phyloP scores from a whole-genome alignment of 1,140 invertebrate species.

The Drusus annulatus region DNA sequence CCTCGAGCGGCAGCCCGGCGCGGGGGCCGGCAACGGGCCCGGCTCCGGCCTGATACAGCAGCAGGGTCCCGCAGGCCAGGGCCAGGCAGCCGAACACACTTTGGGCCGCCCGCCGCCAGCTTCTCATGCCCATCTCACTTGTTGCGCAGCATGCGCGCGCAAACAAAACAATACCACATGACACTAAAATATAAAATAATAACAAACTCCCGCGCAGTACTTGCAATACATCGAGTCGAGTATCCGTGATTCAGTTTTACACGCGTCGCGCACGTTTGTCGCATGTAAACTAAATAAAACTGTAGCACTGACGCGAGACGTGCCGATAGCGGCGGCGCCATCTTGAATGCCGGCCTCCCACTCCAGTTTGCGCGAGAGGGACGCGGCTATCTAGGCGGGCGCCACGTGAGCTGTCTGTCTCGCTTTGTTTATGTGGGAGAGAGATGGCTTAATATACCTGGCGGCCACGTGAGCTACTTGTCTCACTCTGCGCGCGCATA shows the following conservation, averaged over 20 bases:
- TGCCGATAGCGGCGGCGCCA: constrained; percentile 37
- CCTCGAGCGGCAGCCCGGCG: background rate
- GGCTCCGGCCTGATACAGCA: constrained; percentile 44
- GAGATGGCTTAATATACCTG: constrained; percentile 11
- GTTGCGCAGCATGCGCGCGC: constrained; percentile 43
- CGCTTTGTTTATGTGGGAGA: constrained; percentile 5
- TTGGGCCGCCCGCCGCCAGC: constrained; percentile 53
- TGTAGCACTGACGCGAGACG: constrained; percentile 33
- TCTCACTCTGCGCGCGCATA: constrained; percentile 40
- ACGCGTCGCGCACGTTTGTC: constrained; percentile 44
- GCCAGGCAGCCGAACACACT: constrained; percentile 43
- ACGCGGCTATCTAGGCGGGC: constrained; percentile 45
- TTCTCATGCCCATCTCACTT: constrained; percentile 45
- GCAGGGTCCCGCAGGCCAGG: constrained; percentile 45
- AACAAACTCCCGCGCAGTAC: constrained; percentile 38
- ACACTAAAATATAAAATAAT: constrained; percentile 23
- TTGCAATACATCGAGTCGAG: constrained; percentile 35
- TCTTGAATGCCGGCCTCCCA: constrained; percentile 44
- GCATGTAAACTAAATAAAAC: constrained; percentile 50
- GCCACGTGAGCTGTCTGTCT: constrained; percentile 42
- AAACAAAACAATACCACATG: constrained; percentile 42
- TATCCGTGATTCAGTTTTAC: constrained; percentile 17
- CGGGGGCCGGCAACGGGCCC: background rate
- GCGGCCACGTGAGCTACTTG: constrained; percentile 23
- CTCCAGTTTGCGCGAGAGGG: constrained; percentile 28